Evolutionary conservation across 2,113 vertebrate genomes (phyloP), one percentile per base, ranked within the genome.

Genomic region (Ceyx margarethae): DNA sequence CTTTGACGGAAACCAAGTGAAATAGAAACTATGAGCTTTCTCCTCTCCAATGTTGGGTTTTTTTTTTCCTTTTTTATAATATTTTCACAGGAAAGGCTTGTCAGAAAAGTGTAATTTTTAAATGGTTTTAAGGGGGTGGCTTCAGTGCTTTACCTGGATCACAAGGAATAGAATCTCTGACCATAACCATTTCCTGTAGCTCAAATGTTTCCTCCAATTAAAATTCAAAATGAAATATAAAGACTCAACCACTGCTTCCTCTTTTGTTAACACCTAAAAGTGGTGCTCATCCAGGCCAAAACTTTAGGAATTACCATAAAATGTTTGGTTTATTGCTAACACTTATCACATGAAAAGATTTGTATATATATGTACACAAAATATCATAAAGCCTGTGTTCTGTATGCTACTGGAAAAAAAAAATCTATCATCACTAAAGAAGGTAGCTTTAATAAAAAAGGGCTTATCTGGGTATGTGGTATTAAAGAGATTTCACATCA

Each of bases 401-500:
- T 58, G 65, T 66, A 85, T 72, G 57, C 58, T 74, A 69, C 48
- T 94, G 88, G 74, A 95, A 96, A 50, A 50, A 50, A 37, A 37
- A 97, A 97, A 90, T 92, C 83, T 88, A 60, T n/a, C 46, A 82
- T 76, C 72, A 86, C 81, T 95, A 73, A 89, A 86, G 90, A 93
- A 93, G 45, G 68, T 42, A 29, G 89, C 42, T 40, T 91, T 65
- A 95, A 93, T 90, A 93, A 96, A 96, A 94, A 69, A 86, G 25
- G 40, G 62, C 58, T 87, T 93, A 77, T 91, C 54, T 66, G 19
- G 4, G 69, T 81, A 64, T 82, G 22, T 13, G 42, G n/a, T 58
- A 87, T 90, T 95, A 90, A 93, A 95, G 75, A 96, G 92, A 97
- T 90, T 89, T 91, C 91, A 53, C 81, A 94, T 89, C 43, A 94